Conservation (phyloP, 2,888 invertebrate genomes). For the Trisateles emortualis region DNA sequence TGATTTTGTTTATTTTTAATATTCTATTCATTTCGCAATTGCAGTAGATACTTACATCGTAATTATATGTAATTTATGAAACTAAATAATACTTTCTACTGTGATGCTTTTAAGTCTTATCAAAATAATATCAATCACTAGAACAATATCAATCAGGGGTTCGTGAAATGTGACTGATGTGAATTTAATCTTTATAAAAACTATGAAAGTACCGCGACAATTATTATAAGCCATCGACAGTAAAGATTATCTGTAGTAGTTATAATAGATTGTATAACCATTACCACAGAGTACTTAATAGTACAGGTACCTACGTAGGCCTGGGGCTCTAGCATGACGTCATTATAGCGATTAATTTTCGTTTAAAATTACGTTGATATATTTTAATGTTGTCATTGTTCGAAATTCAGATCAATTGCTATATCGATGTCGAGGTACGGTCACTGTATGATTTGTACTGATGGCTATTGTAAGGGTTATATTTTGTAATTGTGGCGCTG, state of each 20-base stretch:
- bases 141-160: not conserved
- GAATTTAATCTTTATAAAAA: slow-evolving; percentile 18
- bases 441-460: no score
- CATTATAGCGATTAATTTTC: no score
- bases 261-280: not conserved
- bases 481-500: no score
- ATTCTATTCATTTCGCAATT: not conserved
- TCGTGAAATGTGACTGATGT: slow-evolving; percentile 18
- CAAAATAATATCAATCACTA: slow-evolving; percentile 18
- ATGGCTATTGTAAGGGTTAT: no score
- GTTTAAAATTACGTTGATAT: no score
- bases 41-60: not conserved
- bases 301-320: no score
- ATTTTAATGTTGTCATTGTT: no score
- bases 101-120: slow-evolving; percentile 9
- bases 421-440: no score
- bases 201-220: not conserved
- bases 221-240: not conserved
- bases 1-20: no score
- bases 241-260: not conserved
- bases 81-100: slow-evolving; percentile 20
- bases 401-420: no score
- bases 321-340: no score
- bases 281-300: no score
- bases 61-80: slow-evolving; percentile 4